These are phyloP conservation scores for Hartigia nigra DNA, from an alignment of 2,888 invertebrate species.

Conservation along the genomic window DNA sequence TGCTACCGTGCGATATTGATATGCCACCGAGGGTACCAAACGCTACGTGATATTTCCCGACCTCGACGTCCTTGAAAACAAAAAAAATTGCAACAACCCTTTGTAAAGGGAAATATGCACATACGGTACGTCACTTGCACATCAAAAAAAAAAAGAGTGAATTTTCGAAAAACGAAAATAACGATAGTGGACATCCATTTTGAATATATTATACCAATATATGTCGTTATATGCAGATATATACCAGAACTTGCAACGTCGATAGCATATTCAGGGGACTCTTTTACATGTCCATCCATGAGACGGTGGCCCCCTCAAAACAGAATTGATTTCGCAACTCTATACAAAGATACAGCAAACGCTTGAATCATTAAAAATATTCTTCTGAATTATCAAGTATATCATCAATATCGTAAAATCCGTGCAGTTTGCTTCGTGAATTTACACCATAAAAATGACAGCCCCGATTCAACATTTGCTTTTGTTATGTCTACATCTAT, in stretches of 20 bases:
- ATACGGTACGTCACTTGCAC: neutral
- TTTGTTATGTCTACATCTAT: too few species aligned
- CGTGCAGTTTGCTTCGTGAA: neutral
- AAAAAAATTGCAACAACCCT: neutral
- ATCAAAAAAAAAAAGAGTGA: neutral
- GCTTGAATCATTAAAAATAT: neutral
- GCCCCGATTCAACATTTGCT: too few species aligned
- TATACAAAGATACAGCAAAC: too few species aligned
- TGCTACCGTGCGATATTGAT: conserved; percentile 45
- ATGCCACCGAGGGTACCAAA: conserved; percentile 43
- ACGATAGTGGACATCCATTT: neutral
- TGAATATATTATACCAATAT: neutral
- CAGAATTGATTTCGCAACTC: neutral
- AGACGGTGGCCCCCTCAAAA: neutral
- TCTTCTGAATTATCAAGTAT: neutral
- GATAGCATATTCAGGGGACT: neutral
- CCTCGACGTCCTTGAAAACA: neutral
- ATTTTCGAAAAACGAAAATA: neutral
- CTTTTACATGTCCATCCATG: neutral
- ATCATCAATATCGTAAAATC: neutral
- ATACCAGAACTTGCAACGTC: neutral
- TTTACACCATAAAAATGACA: neutral
- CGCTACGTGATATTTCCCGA: conserved; percentile 19
- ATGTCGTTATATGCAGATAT: neutral
- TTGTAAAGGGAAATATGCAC: neutral